Evolutionary conservation across 2,113 vertebrate genomes (phyloP).

Genomic region (Ictalurus punctatus): DNA sequence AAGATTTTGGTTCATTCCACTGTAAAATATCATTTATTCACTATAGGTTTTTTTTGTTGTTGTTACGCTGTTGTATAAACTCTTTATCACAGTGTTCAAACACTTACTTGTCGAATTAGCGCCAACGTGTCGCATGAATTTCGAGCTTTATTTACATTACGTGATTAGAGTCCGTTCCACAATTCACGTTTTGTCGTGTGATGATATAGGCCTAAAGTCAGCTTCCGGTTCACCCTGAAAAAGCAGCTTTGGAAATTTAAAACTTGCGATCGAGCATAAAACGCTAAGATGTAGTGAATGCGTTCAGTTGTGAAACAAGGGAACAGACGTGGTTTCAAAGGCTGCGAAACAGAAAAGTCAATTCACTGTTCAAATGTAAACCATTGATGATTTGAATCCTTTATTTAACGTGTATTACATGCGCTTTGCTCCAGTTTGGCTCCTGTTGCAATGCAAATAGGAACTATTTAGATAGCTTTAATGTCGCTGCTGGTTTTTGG

Average conservation of each 20-base stretch:
- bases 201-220: not conserved
- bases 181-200: not conserved
- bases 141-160: not conserved
- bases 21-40: not conserved
- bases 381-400: not conserved
- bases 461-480: not conserved
- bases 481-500: not conserved
- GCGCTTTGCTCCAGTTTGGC: not conserved
- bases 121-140: not conserved
- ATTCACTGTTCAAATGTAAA: not conserved
- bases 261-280: not conserved
- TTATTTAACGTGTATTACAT: not conserved
- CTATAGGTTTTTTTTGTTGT: no score
- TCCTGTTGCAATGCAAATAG: not conserved
- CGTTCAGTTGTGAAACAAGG: not conserved
- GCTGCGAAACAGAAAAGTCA: not conserved
- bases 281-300: not conserved
- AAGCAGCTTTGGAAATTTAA: not conserved
- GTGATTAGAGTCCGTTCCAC: no score
- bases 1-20: not conserved
- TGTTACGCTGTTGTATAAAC: not conserved
- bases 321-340: not conserved
- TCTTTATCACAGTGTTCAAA: not conserved
- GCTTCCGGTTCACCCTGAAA: not conserved
- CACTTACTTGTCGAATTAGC: not conserved